A percentile compares a stretch with the other conserved stretches of the same genome.
Conservation (phyloP, 2,797 vertebrate genomes). For the Eidolon dupreanum region DNA sequence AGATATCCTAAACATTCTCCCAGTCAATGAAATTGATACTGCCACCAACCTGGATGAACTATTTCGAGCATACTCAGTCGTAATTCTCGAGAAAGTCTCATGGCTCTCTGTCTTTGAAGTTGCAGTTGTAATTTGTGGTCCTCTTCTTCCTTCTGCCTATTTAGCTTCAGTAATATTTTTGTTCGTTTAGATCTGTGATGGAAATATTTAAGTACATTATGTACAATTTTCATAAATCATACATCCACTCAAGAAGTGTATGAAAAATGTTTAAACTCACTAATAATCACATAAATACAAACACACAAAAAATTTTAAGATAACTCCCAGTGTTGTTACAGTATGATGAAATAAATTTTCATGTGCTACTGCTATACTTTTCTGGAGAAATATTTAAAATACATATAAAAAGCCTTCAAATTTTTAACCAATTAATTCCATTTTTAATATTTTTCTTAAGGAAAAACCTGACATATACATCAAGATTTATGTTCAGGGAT, state of each 20-base stretch:
- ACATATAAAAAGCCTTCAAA: slow-evolving; percentile 27
- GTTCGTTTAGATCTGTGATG: slow-evolving; percentile 87
- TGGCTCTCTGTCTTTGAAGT: slow-evolving; percentile 91
- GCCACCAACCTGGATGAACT: slow-evolving; percentile 90
- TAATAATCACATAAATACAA: slow-evolving; percentile 23
- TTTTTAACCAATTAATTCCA: slow-evolving; percentile 15
- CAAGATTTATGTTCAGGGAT: slow-evolving; percentile 38
- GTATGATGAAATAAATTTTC: background rate
- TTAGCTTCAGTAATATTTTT: slow-evolving; percentile 84
- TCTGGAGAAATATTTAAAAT: slow-evolving; percentile 49
- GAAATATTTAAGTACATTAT: slow-evolving; percentile 41
- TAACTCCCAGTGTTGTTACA: background rate
- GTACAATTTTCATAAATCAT: slow-evolving; percentile 45
- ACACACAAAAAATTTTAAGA: slow-evolving; percentile 5
- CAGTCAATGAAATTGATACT: background rate
- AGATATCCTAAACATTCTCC: slow-evolving; percentile 17
- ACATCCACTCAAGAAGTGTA: background rate
- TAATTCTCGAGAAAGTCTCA: slow-evolving; percentile 92
- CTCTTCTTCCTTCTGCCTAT: slow-evolving; percentile 89
- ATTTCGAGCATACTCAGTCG: slow-evolving; percentile 92
- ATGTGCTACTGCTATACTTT: background rate
- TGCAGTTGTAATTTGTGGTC: slow-evolving; percentile 88
- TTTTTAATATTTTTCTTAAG: slow-evolving; percentile 36
- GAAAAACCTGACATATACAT: background rate
- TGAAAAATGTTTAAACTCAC: background rate